phyloP scores from a whole-genome alignment of 2,888 invertebrate genomes.

The Eilema griseolum region DNA sequence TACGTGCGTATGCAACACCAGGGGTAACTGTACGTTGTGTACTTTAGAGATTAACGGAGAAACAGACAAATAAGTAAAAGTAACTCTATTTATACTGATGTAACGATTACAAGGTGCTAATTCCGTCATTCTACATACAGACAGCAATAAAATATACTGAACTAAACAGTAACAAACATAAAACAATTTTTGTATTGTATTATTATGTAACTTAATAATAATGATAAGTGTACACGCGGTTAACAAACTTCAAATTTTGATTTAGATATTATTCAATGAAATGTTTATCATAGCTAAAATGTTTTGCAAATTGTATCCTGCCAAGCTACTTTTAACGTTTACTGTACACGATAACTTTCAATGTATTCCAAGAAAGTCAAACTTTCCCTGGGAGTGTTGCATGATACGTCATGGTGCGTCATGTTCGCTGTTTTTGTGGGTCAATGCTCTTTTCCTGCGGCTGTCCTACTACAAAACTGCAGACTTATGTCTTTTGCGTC shows the following conservation, averaged over 20 bases:
- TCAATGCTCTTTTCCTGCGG: not conserved
- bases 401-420: slow-evolving; percentile 1
- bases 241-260: too few relatives aligned
- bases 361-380: not conserved
- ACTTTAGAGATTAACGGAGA: not conserved
- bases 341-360: not conserved
- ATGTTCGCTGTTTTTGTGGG: not conserved
- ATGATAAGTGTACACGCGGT: too few relatives aligned
- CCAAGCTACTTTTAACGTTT: not conserved
- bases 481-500: not conserved
- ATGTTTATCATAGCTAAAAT: not conserved
- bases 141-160: not conserved
- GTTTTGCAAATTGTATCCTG: not conserved
- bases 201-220: too few relatives aligned
- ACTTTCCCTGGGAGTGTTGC: slow-evolving; percentile 1
- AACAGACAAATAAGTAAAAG: too few relatives aligned
- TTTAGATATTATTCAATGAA: not conserved
- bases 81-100: not conserved
- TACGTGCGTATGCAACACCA: too few relatives aligned
- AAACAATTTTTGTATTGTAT: too few relatives aligned
- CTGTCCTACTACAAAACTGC: not conserved
- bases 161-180: not conserved
- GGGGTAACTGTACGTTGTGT: not conserved
- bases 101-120: not conserved
- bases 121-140: not conserved